Percentiles rank a stretch among this genome's conserved stretches.
phyloP scores from a whole-genome alignment of 2,797 vertebrate genomes.

The Nannoperca obscura region DNA sequence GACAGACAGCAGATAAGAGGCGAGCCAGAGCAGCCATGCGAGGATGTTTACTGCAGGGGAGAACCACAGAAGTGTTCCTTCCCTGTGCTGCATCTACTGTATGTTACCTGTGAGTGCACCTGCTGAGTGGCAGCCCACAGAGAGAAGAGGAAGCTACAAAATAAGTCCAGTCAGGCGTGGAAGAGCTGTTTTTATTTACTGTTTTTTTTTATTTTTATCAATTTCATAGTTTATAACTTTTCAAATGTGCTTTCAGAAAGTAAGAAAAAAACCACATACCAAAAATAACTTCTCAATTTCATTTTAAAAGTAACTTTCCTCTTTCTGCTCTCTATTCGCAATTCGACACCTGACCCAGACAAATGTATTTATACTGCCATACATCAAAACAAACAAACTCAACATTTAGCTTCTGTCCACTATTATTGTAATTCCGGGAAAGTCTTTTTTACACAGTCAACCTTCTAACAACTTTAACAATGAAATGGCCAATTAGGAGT shows the following conservation, averaged over 20 bases:
- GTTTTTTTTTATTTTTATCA: background rate
- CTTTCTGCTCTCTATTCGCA: background rate
- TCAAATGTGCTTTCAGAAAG: background rate
- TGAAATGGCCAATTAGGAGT: background rate
- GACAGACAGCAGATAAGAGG: conserved; percentile 62
- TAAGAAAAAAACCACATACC: background rate
- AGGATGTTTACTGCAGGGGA: conserved; percentile 54
- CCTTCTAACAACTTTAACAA: background rate
- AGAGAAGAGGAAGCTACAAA: background rate
- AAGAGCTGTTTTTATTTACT: conserved; percentile 4
- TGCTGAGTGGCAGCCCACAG: conserved; percentile 29
- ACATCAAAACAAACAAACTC: background rate
- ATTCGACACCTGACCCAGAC: background rate
- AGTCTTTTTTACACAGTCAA: background rate
- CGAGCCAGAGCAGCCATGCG: conserved; percentile 54
- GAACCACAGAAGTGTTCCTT: conserved; percentile 29
- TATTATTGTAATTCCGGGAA: background rate
- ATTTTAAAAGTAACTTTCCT: background rate
- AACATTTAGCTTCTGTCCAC: background rate
- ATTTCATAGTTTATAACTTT: background rate
- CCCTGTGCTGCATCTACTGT: conserved; percentile 6
- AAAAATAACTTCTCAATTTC: background rate
- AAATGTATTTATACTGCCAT: too few species aligned
- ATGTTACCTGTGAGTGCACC: conserved; percentile 37
- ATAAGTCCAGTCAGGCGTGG: conserved; percentile 6